Conservation (phyloP, 2,797 vertebrate species). For the Selene dorsalis region DNA sequence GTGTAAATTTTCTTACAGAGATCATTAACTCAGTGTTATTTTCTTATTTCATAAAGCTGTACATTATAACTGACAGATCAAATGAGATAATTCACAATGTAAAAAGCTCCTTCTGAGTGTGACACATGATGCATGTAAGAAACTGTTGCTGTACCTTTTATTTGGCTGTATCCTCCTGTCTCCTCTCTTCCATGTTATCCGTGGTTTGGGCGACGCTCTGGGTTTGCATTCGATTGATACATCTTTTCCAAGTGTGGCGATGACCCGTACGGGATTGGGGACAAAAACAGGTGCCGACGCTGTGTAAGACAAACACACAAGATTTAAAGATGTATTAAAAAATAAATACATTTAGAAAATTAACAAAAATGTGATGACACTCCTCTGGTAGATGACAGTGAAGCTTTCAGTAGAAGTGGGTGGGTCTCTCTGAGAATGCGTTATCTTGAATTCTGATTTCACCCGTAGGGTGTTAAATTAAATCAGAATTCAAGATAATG, state of each 20-base stretch:
- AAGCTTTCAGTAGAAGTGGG: not conserved
- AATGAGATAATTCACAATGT: not conserved
- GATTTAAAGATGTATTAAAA: not conserved
- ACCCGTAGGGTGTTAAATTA: too few species aligned
- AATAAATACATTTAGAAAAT: not conserved
- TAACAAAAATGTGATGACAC: too few species aligned
- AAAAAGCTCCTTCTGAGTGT: not conserved
- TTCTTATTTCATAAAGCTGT: not conserved
- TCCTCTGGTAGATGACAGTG: too few species aligned
- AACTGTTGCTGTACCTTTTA: conserved; percentile 86
- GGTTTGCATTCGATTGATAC: conserved; percentile 92
- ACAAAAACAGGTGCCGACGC: conserved; percentile 92
- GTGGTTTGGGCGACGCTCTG: conserved; percentile 92
- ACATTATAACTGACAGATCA: not conserved
- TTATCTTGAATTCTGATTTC: not conserved
- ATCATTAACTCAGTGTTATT: not conserved
- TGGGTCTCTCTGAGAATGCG: not conserved
- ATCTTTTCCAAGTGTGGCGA: conserved; percentile 91
- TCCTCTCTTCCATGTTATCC: conserved; percentile 92
- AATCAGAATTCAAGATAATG: too few species aligned
- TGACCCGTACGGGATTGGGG: conserved; percentile 87
- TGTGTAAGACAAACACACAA: conserved; percentile 68
- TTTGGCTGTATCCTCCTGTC: conserved; percentile 83
- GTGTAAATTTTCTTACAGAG: not conserved
- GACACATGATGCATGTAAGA: not conserved